A percentile compares a stretch with the other conserved stretches of the same genome.
Evolutionary conservation across 2,888 invertebrate genomes (phyloP).

Genomic region (Diaphora mendica): DNA sequence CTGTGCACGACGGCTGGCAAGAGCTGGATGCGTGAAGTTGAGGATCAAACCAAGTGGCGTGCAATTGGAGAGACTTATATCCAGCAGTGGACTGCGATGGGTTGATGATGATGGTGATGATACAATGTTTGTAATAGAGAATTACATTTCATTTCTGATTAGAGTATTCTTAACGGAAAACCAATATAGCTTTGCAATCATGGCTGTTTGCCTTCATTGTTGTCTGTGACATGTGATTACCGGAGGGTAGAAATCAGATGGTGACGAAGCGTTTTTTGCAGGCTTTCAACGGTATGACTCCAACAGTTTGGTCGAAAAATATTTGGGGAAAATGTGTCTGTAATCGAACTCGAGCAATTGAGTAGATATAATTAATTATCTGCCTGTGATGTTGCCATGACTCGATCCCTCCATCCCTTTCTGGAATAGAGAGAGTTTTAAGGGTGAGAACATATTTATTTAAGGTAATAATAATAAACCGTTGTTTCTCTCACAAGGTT

Average conservation of each 20-base stretch:
- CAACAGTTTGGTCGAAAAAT: neutral
- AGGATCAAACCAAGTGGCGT: too few relatives aligned
- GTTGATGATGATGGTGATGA: too few relatives aligned
- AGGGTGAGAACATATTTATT: too few relatives aligned
- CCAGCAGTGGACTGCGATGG: too few relatives aligned
- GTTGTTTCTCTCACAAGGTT: too few relatives aligned
- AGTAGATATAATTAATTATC: neutral
- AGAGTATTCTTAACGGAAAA: neutral
- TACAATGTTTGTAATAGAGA: neutral
- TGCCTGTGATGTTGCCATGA: neutral
- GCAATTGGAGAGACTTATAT: too few relatives aligned
- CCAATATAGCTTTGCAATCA: conserved; percentile 1
- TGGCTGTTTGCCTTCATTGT: neutral
- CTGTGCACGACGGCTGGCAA: too few relatives aligned
- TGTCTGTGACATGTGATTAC: neutral
- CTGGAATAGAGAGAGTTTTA: too few relatives aligned
- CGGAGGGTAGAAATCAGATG: neutral
- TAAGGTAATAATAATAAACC: too few relatives aligned
- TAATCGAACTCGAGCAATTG: neutral
- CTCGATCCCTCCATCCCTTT: too few relatives aligned
- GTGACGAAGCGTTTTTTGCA: neutral
- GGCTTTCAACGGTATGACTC: neutral
- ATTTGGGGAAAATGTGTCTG: neutral
- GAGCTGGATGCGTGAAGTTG: too few relatives aligned
- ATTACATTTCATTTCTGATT: neutral